Evolutionary conservation across 2,888 invertebrate genomes (phyloP), one percentile per base, ranked within the genome.

Genomic region (Drosophila mercatorum): DNA sequence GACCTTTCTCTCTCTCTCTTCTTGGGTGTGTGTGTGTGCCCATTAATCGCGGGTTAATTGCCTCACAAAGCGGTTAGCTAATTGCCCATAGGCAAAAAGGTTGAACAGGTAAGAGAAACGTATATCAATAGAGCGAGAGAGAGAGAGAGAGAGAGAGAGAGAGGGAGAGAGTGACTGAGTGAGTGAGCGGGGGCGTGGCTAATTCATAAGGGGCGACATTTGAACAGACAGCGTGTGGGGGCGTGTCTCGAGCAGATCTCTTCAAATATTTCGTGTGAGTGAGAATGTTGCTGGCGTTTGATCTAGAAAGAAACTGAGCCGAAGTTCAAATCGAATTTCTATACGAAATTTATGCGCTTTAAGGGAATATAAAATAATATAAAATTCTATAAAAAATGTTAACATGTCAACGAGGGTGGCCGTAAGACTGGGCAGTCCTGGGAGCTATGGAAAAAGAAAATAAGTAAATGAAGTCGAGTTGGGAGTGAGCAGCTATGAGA

Each of bases 1-100:
- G 22, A 22, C 22, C 22, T 22, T 22, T 22, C 22, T 28, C 31
- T 17, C 22, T 22, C 22, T 22, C 22, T 22, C 22, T 22, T 2
- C 22, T 22, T 22, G 22, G 22, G 43, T 68, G 53, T 62, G 51
- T 67, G 47, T 60, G 60, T 53, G 49, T 63, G 74, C 75, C 84
- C 84, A 86, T 86, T 89, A 86, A 86, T 86, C 89, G 85, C 78
- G 62, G 66, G 89, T 89, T 86, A 86, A 86, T 87, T 86, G 87
- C 89, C 88, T 80, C 40, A 84, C 87, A 89, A 86, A 81, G 89
- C 84, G 80, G 88, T 84, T 66, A 73, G 85, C 85, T 86, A 86
- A 86, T 86, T 86, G 85, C 76, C 78, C 75, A 71, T 76, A 73
- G 75, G 77, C 72, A 67, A 60, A 59, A 72, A 68, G 68, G 72